Base-by-base conservation (phyloP, 2,888 invertebrate species). In the Aquatica leii region DNA sequence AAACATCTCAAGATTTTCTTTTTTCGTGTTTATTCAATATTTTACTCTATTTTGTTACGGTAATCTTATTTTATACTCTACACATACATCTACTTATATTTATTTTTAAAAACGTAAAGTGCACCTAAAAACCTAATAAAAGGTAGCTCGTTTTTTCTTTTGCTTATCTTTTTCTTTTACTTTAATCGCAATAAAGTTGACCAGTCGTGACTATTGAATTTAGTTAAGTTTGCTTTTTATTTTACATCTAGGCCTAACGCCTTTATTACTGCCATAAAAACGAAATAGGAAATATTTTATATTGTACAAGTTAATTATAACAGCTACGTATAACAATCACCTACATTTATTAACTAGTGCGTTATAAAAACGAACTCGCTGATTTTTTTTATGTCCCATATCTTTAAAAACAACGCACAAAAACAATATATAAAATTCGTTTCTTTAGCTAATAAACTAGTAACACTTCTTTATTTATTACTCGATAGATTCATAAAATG, bases 21-120 rank as follows among this genome's bases (percentile, higher is more conserved):
- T 43, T 59, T 48, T 63, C 40, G 41, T 55, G 50, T 40, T 40
- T 41, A 59, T 50, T 59, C 59, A 50, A 11, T 17, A 9, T 18
- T 15, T 50, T 59, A 46, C 40, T 55, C 52, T n/a, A 51, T 51
- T 59, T 59, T 50, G 55, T 56, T 60, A 57, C 51, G 11, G 41
- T 58, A 59, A 54, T 40, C 31, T 50, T 24, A 35, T 24, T 53
- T 59, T 59, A n/a, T 24, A 34, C 18, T n/a, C 17, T 20, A 15
- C 11, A 6, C 24, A 17, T 24, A 41, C 46, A 56, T 46, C 12
- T 17, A 55, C 46, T 55, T 48, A 31, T 34, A 35, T 41, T 41
- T 12, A 24, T 24, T 24, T 24, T 24, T 24, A 24, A 24, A 24
- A 24, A 24, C 24, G 24, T 24, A 41, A 15, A 15, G 41, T 41